Base-by-base conservation (phyloP, 2,113 vertebrate species). In the Sciurus niger region DNA sequence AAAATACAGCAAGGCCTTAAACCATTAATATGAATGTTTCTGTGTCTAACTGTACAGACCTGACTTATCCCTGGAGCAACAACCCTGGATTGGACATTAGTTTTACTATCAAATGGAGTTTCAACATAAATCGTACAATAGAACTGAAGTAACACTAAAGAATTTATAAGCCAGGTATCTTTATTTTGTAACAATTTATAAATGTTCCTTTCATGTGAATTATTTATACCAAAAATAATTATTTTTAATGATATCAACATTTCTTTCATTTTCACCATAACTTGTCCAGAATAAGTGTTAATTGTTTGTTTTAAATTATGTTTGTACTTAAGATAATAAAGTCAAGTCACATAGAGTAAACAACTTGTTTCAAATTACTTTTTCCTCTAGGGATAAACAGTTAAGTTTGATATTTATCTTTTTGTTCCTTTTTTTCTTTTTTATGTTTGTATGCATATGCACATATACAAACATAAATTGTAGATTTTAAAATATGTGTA, bases 271-370 rank as follows among this genome's bases (percentile, higher is more conserved):
- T 92, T 58, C 34, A 79, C 43, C n/a, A 10, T 73, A 79, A 60
- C 46, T 73, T 78, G 68, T 74, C 46, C 40, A 94, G 70, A 93
- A 22, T 30, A 80, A 6, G 32, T 82, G 25, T 51, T 82, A 28
- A 51, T 46, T 74, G 34, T 67, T 68, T 80, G 12, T 85, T 92
- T 92, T 96, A 76, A 74, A 89, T 74, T 91, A 18, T 0, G 48
- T 95, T 70, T 58, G n/a, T 82, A 6, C 8, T 43, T 28, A 40
- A 8, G 73, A 22, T 40, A 96, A 74, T 87, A 93, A 79, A 60
- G 32, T 34, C 46, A n/a, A n/a, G 11, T 1, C 34, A 65, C 12
- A 20, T 0, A 86, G 30, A 74, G 14, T 51, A 55, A 84, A 78
- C 2, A 3, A 37, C 11, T 91, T 30, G 12, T 16, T 18, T 28